Evolutionary conservation across 2,113 vertebrate species (phyloP), one percentile per base, ranked within the genome.

Genomic region (Scolopax mira): DNA sequence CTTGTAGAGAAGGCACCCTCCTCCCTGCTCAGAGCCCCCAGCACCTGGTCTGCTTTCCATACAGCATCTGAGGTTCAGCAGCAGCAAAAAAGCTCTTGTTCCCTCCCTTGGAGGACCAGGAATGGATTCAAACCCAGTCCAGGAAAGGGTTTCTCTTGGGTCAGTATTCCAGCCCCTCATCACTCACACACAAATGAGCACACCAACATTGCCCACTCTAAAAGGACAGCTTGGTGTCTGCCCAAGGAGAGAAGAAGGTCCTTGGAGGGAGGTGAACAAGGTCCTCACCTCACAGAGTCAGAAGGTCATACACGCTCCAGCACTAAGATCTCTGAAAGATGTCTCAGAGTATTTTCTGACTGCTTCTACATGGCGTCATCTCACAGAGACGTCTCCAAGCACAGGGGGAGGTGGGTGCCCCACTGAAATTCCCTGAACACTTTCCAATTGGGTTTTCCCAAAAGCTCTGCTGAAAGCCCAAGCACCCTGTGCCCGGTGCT

Each of bases 121-220:
- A 93, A 77, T 3, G 1, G 27, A 71, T 75, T 42, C 79, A 86
- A 83, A 58, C 18, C 31, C 2, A 1, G 52, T 8, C 35, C 44
- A 62, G 48, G 35, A 72, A 8, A 75, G 11, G 8, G 35, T 27
- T 7, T 51, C 31, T 77, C 37, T 64, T 7, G 30, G 48, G 21
- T 69, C 85, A 58, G 31, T 42, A 57, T 41, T n/a, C 8, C 35
- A 65, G 31, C 5, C 3, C 37, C 44, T 86, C 0, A 0, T 21
- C 31, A 31, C 37, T 39, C 10, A 8, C 10, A 25, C 18, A 52
- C 55, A 52, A 91, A 60, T 30, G 54, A 69, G 33, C 49, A 64
- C 8, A 31, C 39, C 42, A 42, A 18, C 48, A 51, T 23, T 14
- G 24, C 8, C 30, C 48, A 23, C 24, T 51, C 21, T 46, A 7